Evolutionary conservation across 2,113 vertebrate species (phyloP).

Genomic region (Athene cunicularia): DNA sequence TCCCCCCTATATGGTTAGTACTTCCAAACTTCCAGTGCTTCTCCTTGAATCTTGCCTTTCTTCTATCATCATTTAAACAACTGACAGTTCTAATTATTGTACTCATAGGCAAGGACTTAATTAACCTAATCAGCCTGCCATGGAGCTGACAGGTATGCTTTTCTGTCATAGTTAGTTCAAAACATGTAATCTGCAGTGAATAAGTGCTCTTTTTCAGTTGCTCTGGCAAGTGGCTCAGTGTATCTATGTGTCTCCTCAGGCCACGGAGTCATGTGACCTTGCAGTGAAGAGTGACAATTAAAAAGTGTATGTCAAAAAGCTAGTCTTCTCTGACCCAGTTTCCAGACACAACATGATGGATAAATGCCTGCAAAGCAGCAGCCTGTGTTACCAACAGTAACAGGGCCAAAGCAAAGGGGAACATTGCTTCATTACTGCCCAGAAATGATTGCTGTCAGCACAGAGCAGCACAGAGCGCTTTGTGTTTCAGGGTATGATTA

Average conservation of each 20-base stretch:
- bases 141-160: constrained; percentile 69
- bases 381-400: background rate
- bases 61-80: constrained; percentile 26
- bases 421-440: background rate
- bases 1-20: background rate
- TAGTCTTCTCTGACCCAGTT: constrained; percentile 51
- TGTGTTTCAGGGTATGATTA: background rate
- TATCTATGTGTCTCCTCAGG: constrained; percentile 55
- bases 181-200: constrained; percentile 66
- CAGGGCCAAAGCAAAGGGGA: background rate
- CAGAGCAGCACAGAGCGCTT: background rate
- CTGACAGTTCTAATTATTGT: constrained; percentile 60
- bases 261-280: constrained; percentile 59
- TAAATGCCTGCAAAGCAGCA: background rate
- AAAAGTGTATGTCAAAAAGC: constrained; percentile 56
- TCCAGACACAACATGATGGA: constrained; percentile 15
- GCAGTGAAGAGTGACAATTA: constrained; percentile 42
- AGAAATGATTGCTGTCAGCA: fast-evolving
- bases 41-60: constrained; percentile 36
- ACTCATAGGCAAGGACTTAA: constrained; percentile 56
- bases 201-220: constrained; percentile 50
- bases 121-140: constrained; percentile 66
- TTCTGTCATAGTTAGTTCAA: constrained; percentile 45
- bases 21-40: background rate
- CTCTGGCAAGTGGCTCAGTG: constrained; percentile 55